Evolutionary conservation across 2,888 invertebrate species (phyloP).

Genomic region (Steinernema carpocapsae): DNA sequence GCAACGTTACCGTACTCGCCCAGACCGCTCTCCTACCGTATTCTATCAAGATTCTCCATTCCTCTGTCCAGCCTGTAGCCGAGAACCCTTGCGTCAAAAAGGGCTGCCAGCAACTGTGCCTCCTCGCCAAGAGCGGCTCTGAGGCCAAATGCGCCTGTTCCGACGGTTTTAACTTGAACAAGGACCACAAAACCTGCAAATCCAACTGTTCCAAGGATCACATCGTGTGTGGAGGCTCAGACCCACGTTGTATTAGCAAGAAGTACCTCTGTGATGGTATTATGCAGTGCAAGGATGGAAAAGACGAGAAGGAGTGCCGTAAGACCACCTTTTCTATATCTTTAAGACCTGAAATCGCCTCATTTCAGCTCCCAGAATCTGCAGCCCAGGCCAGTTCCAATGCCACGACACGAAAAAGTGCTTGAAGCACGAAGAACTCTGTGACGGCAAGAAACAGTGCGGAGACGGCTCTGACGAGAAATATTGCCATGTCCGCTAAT

Average conservation of each 20-base stretch:
- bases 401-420: constrained; percentile 81
- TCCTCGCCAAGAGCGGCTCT: constrained; percentile 74
- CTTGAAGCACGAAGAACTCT: constrained; percentile 51
- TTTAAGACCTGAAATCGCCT: not conserved
- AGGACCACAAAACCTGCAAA: constrained; percentile 55
- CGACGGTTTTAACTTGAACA: constrained; percentile 59
- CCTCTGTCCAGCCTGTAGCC: constrained; percentile 81
- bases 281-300: constrained; percentile 57
- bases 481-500: constrained; percentile 47
- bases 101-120: constrained; percentile 86
- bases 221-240: constrained; percentile 61
- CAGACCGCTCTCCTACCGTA: constrained; percentile 91
- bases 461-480: constrained; percentile 58
- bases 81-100: constrained; percentile 76
- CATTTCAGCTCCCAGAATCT: constrained; percentile 75
- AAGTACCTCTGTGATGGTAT: constrained; percentile 63
- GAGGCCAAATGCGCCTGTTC: constrained; percentile 56
- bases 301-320: constrained; percentile 64
- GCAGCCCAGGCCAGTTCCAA: constrained; percentile 89
- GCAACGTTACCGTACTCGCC: constrained; percentile 89
- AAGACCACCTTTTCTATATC: constrained; percentile 43
- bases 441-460: constrained; percentile 57
- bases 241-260: constrained; percentile 62
- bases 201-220: constrained; percentile 53
- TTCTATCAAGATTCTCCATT: constrained; percentile 92